Evolutionary conservation across 2,113 vertebrate species (phyloP).

Genomic region (Neolamprologus hecqui): DNA sequence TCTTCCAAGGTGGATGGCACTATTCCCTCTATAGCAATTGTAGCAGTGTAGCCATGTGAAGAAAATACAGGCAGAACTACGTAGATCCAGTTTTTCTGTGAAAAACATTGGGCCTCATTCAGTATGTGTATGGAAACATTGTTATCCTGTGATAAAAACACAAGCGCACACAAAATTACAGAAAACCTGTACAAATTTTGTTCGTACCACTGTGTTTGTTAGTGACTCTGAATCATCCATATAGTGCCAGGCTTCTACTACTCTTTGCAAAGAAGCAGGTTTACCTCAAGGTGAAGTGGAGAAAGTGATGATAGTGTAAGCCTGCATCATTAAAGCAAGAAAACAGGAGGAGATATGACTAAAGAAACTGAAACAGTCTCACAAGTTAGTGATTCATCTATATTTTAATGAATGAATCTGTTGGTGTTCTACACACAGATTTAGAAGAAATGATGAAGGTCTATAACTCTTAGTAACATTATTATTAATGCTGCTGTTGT

Average conservation of each 20-base stretch:
- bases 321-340: neutral
- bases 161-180: neutral
- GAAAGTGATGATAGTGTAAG: neutral
- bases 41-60: neutral
- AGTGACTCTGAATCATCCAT: neutral
- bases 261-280: neutral
- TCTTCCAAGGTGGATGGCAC: neutral
- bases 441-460: neutral
- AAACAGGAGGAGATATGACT: neutral
- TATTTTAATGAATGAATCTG: neutral
- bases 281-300: neutral
- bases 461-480: neutral
- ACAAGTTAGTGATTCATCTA: neutral
- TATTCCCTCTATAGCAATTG: neutral
- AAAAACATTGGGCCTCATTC: neutral
- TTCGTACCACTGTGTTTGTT: neutral
- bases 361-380: neutral
- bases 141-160: neutral
- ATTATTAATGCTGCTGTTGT: neutral
- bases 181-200: neutral
- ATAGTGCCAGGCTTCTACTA: neutral
- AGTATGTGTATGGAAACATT: neutral
- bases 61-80: neutral
- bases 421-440: neutral
- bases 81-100: neutral